Conservation (phyloP, 2,113 vertebrate genomes). For the Etheostoma cragini region DNA sequence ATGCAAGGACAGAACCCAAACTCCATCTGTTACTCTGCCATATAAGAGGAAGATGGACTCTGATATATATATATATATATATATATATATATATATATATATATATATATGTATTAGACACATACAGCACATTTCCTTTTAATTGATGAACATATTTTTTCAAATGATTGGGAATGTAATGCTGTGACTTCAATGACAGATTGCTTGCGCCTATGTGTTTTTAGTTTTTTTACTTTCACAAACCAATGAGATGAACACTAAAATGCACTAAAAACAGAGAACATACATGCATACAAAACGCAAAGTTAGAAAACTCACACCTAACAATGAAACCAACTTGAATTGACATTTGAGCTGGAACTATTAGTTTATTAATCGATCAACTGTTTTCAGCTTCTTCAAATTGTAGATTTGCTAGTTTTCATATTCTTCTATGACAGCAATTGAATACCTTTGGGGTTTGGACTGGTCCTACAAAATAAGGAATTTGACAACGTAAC, state of each 20-base stretch:
- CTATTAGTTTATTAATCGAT: not conserved
- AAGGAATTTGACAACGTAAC: not conserved
- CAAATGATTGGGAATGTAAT: not conserved
- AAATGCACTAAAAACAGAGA: not conserved
- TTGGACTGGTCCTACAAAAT: not conserved
- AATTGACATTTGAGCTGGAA: not conserved
- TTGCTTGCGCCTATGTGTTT: not conserved
- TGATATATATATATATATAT: not conserved
- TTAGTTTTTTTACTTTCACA: not conserved
- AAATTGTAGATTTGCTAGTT: not conserved
- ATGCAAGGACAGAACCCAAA: conserved; percentile 57
- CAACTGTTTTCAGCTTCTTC: not conserved
- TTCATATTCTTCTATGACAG: not conserved
- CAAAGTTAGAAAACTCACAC: not conserved
- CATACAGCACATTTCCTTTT: not conserved
- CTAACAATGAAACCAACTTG: no score
- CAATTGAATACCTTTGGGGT: not conserved
- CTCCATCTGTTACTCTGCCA: conserved; percentile 76
- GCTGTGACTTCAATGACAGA: not conserved
- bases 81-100: not conserved
- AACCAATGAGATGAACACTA: not conserved
- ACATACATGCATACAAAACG: not conserved
- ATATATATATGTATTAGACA: no score
- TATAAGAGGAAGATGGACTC: conserved; percentile 33
- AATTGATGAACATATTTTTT: not conserved